A percentile compares a stretch with the other conserved stretches of the same genome.
Conservation (phyloP, 2,797 vertebrate genomes). For the Geotrypetes seraphini region DNA sequence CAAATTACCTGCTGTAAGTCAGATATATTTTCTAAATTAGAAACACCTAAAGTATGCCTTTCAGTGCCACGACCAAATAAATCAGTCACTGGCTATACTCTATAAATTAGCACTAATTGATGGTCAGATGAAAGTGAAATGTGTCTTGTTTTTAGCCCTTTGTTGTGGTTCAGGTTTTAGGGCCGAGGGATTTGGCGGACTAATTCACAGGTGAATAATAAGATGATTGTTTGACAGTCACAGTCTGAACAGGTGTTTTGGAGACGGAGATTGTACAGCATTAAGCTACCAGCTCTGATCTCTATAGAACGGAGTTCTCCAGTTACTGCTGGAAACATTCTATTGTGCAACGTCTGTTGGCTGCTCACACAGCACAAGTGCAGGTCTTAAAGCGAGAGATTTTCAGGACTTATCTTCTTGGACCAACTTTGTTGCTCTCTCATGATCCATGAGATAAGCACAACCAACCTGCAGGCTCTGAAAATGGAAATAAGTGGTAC, state of each 20-base stretch:
- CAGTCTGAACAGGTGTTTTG: slow-evolving; percentile 40
- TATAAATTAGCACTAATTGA: slow-evolving; percentile 4
- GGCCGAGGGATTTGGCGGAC: slow-evolving; percentile 20
- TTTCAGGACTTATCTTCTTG: no score
- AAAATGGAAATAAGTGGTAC: no score
- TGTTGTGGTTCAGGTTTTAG: slow-evolving; percentile 16
- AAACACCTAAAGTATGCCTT: not conserved
- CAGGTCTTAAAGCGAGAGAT: no score
- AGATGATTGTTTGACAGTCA: slow-evolving; percentile 46
- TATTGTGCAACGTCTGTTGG: slow-evolving; percentile 14
- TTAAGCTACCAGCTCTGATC: slow-evolving; percentile 14
- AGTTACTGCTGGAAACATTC: slow-evolving; percentile 29
- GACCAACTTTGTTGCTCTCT: no score
- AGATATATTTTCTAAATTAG: not conserved
- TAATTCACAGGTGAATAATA: slow-evolving; percentile 32
- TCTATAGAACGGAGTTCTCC: slow-evolving; percentile 27
- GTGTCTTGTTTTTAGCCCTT: slow-evolving; percentile 12
- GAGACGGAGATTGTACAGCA: slow-evolving; percentile 20
- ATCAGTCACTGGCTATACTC: not conserved
- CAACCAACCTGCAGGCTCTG: no score
- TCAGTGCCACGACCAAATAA: not conserved
- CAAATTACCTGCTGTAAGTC: no score
- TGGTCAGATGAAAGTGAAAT: slow-evolving; percentile 10
- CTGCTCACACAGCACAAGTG: slow-evolving; percentile 2
- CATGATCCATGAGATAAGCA: no score